phyloP scores from a whole-genome alignment of 2,113 vertebrate genomes.

The Orthochromis indermauri region DNA sequence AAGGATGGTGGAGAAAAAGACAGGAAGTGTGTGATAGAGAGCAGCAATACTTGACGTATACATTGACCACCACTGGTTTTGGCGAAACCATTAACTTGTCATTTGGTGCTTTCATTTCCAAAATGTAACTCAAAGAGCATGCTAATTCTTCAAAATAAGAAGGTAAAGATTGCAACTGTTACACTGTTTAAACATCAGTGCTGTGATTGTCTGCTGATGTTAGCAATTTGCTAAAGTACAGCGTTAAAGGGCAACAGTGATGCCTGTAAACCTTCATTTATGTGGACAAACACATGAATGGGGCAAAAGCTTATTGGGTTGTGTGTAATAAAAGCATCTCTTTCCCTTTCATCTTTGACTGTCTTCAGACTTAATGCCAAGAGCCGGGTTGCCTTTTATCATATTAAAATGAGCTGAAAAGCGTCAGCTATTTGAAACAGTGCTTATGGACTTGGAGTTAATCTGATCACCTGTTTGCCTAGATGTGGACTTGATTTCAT shows the following conservation, averaged over 20 bases:
- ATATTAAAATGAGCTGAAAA: neutral
- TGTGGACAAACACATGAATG: neutral
- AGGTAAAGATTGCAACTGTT: accelerated
- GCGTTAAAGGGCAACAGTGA: neutral
- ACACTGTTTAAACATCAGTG: neutral
- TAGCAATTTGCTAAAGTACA: neutral
- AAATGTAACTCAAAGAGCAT: neutral
- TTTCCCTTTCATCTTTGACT: neutral
- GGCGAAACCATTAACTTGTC: neutral
- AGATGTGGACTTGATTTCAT: neutral
- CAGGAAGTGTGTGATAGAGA: neutral
- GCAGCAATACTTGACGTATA: neutral
- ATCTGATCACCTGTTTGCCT: neutral
- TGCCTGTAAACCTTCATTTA: neutral
- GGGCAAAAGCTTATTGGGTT: neutral
- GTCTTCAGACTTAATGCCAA: neutral
- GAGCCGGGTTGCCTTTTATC: too few species aligned
- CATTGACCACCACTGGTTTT: neutral
- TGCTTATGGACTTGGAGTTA: neutral
- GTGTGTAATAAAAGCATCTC: neutral
- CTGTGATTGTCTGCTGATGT: neutral
- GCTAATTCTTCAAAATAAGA: neutral
- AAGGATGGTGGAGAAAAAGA: accelerated
- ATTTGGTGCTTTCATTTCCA: neutral
- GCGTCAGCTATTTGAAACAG: neutral